Conservation (phyloP, 2,888 invertebrate species). For the Tupiocoris notatus region DNA sequence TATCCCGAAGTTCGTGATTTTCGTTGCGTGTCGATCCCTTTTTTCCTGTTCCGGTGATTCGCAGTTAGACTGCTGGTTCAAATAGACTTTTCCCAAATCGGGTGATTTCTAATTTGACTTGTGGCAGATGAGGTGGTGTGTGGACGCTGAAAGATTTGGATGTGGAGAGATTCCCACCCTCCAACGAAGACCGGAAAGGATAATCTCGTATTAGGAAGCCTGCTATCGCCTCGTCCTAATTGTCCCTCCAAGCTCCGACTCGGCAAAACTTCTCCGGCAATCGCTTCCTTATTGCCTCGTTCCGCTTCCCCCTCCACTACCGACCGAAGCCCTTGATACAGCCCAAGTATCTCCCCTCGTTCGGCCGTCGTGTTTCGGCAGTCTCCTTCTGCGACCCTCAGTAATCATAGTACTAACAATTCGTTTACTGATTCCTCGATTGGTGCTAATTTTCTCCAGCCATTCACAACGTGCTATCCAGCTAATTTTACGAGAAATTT, state of each 20-base stretch:
- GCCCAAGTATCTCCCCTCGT: not conserved
- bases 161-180: not conserved
- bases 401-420: not conserved
- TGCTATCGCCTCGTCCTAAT: slow-evolving; percentile 38
- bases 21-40: no score
- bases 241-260: slow-evolving; percentile 27
- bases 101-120: not conserved
- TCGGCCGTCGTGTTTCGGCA: no score
- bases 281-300: slow-evolving; percentile 31
- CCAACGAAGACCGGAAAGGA: slow-evolving; percentile 39
- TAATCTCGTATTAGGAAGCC: slow-evolving; percentile 43
- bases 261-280: slow-evolving; percentile 39
- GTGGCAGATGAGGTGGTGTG: not conserved
- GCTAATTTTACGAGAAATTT: no score
- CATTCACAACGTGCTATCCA: not conserved
- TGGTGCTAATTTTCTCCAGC: not conserved
- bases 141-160: not conserved
- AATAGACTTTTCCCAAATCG: not conserved
- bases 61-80: not conserved
- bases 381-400: not conserved
- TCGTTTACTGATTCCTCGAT: not conserved
- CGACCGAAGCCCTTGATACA: not conserved
- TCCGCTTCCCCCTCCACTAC: not conserved
- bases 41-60: not conserved
- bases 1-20: no score